Percentiles rank a stretch among this genome's conserved stretches.
Conservation (phyloP, 2,888 invertebrate genomes). For the Monochamus alternatus region DNA sequence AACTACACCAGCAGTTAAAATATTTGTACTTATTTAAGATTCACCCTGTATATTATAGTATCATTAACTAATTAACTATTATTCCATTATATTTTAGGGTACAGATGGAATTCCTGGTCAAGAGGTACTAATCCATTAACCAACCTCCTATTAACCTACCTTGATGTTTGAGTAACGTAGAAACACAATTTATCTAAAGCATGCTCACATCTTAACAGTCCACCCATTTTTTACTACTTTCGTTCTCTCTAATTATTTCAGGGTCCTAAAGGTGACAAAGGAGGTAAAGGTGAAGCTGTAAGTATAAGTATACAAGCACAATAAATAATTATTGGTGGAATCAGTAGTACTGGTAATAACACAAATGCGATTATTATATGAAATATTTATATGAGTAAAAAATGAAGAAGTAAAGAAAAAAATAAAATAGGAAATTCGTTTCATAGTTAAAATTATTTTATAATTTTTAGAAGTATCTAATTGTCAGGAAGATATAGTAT, state of each 20-base stretch:
- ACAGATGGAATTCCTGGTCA: conserved; percentile 95
- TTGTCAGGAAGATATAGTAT: too few relatives aligned
- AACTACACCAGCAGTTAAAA: too few relatives aligned
- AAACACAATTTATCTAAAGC: not conserved
- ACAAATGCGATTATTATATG: too few relatives aligned
- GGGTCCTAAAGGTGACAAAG: conserved; percentile 93
- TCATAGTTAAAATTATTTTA: too few relatives aligned
- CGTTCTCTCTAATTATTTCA: conserved; percentile 68
- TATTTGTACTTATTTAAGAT: too few relatives aligned
- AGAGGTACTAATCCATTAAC: conserved; percentile 77
- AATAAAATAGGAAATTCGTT: too few relatives aligned
- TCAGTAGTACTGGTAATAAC: too few relatives aligned
- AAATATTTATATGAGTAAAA: too few relatives aligned
- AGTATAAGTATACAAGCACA: conserved; percentile 70
- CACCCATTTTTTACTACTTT: not conserved
- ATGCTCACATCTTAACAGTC: conserved; percentile 3
- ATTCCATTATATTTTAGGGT: conserved; percentile 78
- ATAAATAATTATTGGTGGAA: too few relatives aligned
- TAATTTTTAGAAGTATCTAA: too few relatives aligned
- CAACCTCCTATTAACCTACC: conserved; percentile 23
- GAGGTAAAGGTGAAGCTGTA: conserved; percentile 88
- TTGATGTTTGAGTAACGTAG: conserved; percentile 20
- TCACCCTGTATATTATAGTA: too few relatives aligned
- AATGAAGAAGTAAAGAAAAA: too few relatives aligned
- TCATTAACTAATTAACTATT: conserved; percentile 13